Evolutionary conservation across 2,888 invertebrate genomes (phyloP).

Genomic region (Tortricodes alternella): DNA sequence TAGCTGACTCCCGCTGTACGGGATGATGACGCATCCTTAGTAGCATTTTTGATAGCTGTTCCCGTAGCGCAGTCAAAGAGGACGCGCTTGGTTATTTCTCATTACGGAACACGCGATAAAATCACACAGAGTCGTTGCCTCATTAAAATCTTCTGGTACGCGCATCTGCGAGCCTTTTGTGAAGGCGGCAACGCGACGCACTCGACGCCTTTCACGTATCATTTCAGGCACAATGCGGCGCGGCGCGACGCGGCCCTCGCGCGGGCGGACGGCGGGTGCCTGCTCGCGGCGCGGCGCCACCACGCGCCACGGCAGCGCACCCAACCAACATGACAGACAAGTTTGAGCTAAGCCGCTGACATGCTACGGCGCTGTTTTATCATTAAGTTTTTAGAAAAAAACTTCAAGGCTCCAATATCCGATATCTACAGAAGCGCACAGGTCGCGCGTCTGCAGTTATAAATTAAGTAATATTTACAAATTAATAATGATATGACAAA

Average conservation of each 20-base stretch:
- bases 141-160: slow-evolving; percentile 83
- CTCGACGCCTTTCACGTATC: slow-evolving; percentile 81
- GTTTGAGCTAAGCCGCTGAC: slow-evolving; percentile 59
- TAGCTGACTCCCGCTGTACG: background rate
- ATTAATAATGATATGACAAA: background rate
- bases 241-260: slow-evolving; percentile 30
- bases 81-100: slow-evolving; percentile 82
- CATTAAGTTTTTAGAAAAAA: slow-evolving; percentile 60
- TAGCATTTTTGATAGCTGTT: slow-evolving; percentile 63
- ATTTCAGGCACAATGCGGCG: slow-evolving; percentile 77
- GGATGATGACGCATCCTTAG: slow-evolving; percentile 51
- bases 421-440: background rate
- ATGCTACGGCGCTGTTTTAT: slow-evolving; percentile 62
- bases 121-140: slow-evolving; percentile 82
- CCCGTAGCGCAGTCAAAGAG: slow-evolving; percentile 72
- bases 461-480: background rate
- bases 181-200: slow-evolving; percentile 69
- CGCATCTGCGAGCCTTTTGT: slow-evolving; percentile 82
- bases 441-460: background rate
- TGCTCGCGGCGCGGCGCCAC: slow-evolving; percentile 49
- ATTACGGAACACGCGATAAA: slow-evolving; percentile 80
- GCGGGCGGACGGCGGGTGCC: background rate
- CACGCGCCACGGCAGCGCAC: slow-evolving; percentile 33
- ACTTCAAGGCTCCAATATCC: background rate
- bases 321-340: slow-evolving; percentile 38